phyloP scores from a whole-genome alignment of 23 tunicate genomes.

The Ciona savignyi region DNA sequence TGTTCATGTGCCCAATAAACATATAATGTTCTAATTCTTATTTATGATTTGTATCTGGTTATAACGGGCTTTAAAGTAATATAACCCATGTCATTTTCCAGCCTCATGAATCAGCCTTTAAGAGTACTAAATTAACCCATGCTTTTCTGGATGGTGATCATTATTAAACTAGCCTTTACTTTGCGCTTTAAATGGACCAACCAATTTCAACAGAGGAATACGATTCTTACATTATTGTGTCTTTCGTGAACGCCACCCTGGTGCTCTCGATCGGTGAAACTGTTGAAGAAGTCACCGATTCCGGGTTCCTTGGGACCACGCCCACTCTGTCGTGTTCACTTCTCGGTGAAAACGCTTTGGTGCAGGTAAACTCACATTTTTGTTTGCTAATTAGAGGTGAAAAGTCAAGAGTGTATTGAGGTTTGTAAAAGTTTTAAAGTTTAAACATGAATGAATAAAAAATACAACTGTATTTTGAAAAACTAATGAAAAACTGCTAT shows the following conservation, averaged over 20 bases:
- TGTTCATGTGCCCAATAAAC: no score
- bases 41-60: no score
- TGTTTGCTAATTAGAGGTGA: neutral
- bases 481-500: no score
- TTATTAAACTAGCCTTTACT: no score
- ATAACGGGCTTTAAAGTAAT: no score
- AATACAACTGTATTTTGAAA: no score
- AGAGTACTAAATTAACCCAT: no score
- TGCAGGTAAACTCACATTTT: slow-evolving; percentile 89
- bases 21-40: no score
- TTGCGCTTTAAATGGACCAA: neutral
- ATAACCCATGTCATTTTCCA: no score
- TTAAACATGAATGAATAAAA: neutral
- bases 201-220: slow-evolving; percentile 50
- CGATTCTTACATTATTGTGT: slow-evolving; percentile 98
- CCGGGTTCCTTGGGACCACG: slow-evolving; percentile 99
- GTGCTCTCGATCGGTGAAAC: slow-evolving; percentile 98
- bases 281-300: slow-evolving; percentile 99
- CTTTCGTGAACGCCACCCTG: slow-evolving; percentile 96
- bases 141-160: no score
- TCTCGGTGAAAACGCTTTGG: slow-evolving; percentile 97
- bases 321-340: slow-evolving; percentile 92
- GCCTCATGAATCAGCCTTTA: no score
- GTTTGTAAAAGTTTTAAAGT: neutral
- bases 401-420: neutral